A percentile compares a stretch with the other conserved stretches of the same genome.
phyloP scores from a whole-genome alignment of 2,113 vertebrate species.

The Syngnathoides biaculeatus region DNA sequence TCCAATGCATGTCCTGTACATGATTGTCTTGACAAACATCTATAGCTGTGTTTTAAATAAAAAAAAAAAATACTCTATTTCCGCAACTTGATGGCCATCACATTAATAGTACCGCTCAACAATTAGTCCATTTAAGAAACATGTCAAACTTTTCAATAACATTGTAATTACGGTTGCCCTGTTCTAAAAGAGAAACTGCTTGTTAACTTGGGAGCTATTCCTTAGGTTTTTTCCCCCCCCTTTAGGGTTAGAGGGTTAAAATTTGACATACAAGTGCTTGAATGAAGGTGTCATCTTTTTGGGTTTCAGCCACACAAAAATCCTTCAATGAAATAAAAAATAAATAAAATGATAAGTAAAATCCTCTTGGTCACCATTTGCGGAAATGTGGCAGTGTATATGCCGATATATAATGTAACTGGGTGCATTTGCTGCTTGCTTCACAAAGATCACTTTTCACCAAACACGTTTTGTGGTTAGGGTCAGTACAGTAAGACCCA shows the following conservation, averaged over 20 bases:
- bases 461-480: background rate
- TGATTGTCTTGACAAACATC: background rate
- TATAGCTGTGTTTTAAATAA: background rate
- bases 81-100: background rate
- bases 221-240: too few relatives aligned
- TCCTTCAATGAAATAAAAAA: too few relatives aligned
- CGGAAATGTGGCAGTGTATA: background rate
- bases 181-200: too few relatives aligned
- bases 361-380: background rate
- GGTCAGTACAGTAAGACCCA: background rate
- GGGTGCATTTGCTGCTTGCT: slow-evolving; percentile 22
- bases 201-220: too few relatives aligned
- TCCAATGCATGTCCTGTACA: slow-evolving; percentile 34
- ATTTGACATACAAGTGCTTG: too few relatives aligned
- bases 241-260: too few relatives aligned
- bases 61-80: background rate
- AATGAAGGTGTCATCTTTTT: too few relatives aligned
- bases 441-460: background rate
- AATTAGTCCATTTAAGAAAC: too few relatives aligned
- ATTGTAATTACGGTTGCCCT: too few relatives aligned
- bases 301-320: too few relatives aligned
- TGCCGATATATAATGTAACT: background rate
- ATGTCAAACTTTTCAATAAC: too few relatives aligned
- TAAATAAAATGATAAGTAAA: too few relatives aligned
- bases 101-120: background rate